phyloP scores from a whole-genome alignment of 2,113 vertebrate species.

The Tenebrosternarchus preto region DNA sequence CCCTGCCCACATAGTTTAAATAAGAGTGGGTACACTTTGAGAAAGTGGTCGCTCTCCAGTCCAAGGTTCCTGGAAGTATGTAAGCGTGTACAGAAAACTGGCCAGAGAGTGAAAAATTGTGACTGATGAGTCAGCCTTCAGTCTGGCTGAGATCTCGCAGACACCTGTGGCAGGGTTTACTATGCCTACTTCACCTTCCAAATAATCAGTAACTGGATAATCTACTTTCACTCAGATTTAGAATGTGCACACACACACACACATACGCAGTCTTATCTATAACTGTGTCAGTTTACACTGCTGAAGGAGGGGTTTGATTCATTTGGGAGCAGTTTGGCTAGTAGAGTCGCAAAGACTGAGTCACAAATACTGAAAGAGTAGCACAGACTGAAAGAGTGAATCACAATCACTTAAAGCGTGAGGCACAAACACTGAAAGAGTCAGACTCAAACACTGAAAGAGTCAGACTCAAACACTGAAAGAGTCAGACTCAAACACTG shows the following conservation, averaged over 20 bases:
- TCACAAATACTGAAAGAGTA: too few relatives aligned
- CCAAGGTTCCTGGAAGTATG: neutral
- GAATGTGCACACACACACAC: neutral
- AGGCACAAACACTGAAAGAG: too few relatives aligned
- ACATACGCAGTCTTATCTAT: neutral
- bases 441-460: too few relatives aligned
- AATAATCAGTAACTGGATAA: neutral
- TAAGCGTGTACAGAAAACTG: conserved; percentile 14
- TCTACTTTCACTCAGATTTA: neutral
- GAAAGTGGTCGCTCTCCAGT: conserved; percentile 20
- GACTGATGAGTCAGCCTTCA: conserved; percentile 21
- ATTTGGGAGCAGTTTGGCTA: too few relatives aligned
- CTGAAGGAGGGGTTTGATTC: too few relatives aligned
- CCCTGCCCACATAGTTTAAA: conserved; percentile 37
- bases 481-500: neutral
- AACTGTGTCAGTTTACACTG: neutral
- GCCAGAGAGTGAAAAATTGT: conserved; percentile 2
- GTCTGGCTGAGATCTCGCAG: conserved; percentile 28
- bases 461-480: too few relatives aligned
- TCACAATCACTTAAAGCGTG: too few relatives aligned
- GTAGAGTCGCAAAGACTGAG: too few relatives aligned
- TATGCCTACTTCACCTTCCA: too few relatives aligned
- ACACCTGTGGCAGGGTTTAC: conserved; percentile 32
- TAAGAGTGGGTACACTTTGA: conserved; percentile 21
- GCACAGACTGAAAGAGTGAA: too few relatives aligned